Evolutionary conservation across 1,140 invertebrate genomes (phyloP), one percentile per base, ranked within the genome.

Genomic region (Sinella curviseta): DNA sequence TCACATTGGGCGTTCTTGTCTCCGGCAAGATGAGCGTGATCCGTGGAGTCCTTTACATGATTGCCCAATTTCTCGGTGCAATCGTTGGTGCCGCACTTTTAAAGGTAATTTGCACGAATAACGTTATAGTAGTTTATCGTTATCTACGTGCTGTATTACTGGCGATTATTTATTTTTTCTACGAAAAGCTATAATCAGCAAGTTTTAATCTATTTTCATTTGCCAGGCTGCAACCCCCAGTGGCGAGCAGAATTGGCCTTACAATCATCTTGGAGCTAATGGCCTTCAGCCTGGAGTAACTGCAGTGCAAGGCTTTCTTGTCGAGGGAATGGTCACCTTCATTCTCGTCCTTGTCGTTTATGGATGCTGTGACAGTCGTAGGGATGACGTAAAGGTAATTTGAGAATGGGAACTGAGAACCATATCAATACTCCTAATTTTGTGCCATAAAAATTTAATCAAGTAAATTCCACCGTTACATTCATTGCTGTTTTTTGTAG

Each of bases 321-420:
- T 97, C 78, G 96, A 98, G 87, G 93, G 96, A 86, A 92, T 97
- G 88, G 91, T 97, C 57, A 96, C 95, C n/a, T 93, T 98, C 85
- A 89, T 97, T 2, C 89, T 98, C 73, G 92, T 97, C 1, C 89
- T 97, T 31, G 93, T 94, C 0, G 93, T 97, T 17, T 97, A 94
- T 86, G 95, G 95, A 34, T 95, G 94, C 76, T 93, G 92, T 80
- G 94, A 96, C 85, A 88, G 88, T 73, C 90, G 91, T 81, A 89
- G 92, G 80, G 90, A 89, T 1, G 93, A 96, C 84, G 90, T 93
- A 57, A 93, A 93, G 36, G 82, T 77, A 55, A 28, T 28, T 74
- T 33, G 12, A n/a, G 2, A 33, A 76, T 35, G 35, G 39, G 12
- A 3, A 36, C 16, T 28, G n/a, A 87, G 35, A 16, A 36, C 36